phyloP scores from a whole-genome alignment of 2,113 vertebrate genomes.

The Capricornis sumatraensis region DNA sequence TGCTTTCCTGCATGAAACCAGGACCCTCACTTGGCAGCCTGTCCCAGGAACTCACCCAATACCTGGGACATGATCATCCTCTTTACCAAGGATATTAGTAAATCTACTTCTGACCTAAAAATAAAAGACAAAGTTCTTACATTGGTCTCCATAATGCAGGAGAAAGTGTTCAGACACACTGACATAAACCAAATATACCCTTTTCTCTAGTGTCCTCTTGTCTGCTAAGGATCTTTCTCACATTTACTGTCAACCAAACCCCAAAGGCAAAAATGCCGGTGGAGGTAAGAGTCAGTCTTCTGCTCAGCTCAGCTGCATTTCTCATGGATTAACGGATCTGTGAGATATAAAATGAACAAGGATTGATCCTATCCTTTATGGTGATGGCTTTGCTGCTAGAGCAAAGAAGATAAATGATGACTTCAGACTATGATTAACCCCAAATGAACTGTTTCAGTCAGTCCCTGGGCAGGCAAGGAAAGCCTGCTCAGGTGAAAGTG shows the following conservation, averaged over 20 bases:
- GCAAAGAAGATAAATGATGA: conserved; percentile 59
- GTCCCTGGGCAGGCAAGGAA: neutral
- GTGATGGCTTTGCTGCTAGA: conserved; percentile 52
- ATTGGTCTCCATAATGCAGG: neutral
- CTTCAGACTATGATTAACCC: conserved; percentile 61
- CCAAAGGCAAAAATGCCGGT: neutral
- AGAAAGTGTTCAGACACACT: neutral
- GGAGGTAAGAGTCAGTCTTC: conserved; percentile 18
- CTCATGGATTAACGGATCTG: conserved; percentile 49
- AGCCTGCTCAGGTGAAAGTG: neutral
- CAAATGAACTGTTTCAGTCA: conserved; percentile 31
- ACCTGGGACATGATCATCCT: neutral
- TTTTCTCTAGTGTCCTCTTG: neutral
- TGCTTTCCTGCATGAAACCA: neutral
- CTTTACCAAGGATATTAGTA: neutral
- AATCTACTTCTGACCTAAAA: neutral
- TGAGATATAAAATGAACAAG: conserved; percentile 53
- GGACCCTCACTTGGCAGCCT: neutral
- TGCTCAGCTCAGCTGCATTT: conserved; percentile 35
- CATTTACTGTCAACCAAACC: neutral
- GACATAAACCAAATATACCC: neutral
- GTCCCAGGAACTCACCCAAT: neutral
- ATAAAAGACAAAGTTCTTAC: neutral
- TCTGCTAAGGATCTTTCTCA: conserved; percentile 24
- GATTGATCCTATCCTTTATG: conserved; percentile 59